Percentiles rank a stretch among this genome's conserved stretches.
Conservation (phyloP, 2,888 invertebrate species). For the Campopleginae sp. region DNA sequence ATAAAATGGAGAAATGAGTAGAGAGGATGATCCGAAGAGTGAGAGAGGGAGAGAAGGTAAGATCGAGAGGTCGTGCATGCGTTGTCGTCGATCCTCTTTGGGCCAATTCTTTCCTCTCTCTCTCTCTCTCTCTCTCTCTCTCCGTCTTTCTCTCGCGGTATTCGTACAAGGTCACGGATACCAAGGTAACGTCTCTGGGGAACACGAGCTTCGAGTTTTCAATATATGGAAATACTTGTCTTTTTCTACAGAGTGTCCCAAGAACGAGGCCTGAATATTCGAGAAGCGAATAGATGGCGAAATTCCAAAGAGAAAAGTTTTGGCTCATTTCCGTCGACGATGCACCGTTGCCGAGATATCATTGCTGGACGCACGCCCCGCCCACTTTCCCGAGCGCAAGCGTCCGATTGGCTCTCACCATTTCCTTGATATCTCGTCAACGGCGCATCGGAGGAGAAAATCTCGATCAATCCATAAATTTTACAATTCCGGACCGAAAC, state of each 20-base stretch:
- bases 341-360: neutral
- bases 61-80: constrained; percentile 13
- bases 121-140: constrained; percentile 4
- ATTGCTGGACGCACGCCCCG: neutral
- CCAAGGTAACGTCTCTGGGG: constrained; percentile 16
- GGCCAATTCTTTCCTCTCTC: neutral
- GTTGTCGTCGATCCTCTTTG: constrained; percentile 25
- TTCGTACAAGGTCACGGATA: constrained; percentile 57
- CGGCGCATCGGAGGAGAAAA: neutral
- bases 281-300: neutral
- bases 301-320: neutral
- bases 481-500: no score
- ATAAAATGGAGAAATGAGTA: constrained; percentile 7
- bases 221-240: neutral
- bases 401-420: neutral
- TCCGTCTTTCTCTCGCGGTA: constrained; percentile 16
- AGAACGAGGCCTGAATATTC: neutral
- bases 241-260: neutral
- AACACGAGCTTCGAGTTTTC: constrained; percentile 32
- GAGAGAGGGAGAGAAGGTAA: neutral
- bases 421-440: neutral
- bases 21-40: constrained; percentile 9
- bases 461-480: neutral
- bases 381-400: neutral
- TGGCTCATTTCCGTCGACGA: neutral